Evolutionary conservation across 2,113 vertebrate species (phyloP).

Genomic region (Leucoraja erinaceus): DNA sequence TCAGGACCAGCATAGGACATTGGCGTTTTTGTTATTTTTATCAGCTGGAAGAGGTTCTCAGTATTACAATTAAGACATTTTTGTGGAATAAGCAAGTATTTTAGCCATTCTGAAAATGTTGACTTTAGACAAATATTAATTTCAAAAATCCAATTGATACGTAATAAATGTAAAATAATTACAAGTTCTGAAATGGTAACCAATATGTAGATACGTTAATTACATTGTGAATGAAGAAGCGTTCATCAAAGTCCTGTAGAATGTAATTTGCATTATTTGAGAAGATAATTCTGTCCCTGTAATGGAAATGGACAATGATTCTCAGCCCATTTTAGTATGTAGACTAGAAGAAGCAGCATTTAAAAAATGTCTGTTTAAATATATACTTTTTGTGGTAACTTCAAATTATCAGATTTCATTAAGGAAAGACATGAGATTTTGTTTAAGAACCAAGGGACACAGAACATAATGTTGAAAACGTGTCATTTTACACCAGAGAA

Average conservation of each 20-base stretch:
- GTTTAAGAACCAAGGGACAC: not conserved
- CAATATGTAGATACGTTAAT: not conserved
- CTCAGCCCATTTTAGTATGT: not conserved
- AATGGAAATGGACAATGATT: not conserved
- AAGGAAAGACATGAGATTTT: not conserved
- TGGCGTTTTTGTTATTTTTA: not conserved
- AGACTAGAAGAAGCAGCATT: not conserved
- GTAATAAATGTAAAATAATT: not conserved
- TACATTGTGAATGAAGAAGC: not conserved
- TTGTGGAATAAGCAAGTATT: not conserved
- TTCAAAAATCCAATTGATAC: not conserved
- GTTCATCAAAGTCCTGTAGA: not conserved
- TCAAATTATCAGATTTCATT: slow-evolving; percentile 7
- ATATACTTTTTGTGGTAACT: not conserved
- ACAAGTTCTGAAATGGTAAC: not conserved
- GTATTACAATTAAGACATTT: not conserved
- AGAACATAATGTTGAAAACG: not conserved
- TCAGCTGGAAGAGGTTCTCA: not conserved
- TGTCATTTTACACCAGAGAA: slow-evolving; percentile 10
- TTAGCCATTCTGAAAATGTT: not conserved
- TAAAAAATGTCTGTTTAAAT: not conserved
- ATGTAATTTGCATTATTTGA: not conserved
- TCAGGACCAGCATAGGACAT: not conserved
- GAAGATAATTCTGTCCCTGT: not conserved
- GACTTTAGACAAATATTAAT: not conserved